Percentiles rank a stretch among this genome's conserved stretches.
Conservation (phyloP, 2,797 vertebrate genomes). For the Gambelia wislizenii region DNA sequence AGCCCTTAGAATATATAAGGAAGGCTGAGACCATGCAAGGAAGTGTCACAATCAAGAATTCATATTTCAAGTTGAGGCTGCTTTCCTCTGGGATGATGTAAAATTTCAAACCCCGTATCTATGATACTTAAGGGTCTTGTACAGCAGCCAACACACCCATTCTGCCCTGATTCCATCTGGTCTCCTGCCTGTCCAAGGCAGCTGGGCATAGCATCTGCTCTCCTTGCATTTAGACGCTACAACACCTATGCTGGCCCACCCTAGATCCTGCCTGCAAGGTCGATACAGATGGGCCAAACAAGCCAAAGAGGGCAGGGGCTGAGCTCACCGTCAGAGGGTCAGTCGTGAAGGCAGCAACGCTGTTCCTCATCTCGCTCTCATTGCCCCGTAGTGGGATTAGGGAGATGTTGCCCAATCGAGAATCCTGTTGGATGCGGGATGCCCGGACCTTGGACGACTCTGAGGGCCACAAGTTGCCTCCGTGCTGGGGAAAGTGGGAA, state of each 20-base stretch:
- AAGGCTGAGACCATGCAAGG: too few species aligned
- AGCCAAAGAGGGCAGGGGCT: neutral
- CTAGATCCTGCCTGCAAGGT: neutral
- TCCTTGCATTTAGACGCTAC: too few species aligned
- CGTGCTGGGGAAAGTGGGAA: conserved; percentile 71
- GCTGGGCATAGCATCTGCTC: too few species aligned
- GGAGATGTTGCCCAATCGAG: conserved; percentile 89
- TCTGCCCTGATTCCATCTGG: too few species aligned
- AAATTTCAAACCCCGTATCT: too few species aligned
- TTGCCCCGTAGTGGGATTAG: conserved; percentile 93
- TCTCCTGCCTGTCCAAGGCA: too few species aligned
- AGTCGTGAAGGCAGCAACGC: conserved; percentile 90
- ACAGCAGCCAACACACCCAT: too few species aligned
- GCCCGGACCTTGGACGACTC: conserved; percentile 77
- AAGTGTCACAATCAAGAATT: too few species aligned
- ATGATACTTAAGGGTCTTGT: too few species aligned
- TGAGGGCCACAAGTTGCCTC: conserved; percentile 87
- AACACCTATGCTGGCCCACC: neutral
- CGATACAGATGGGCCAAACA: rapidly evolving
- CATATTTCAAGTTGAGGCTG: too few species aligned
- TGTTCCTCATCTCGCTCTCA: conserved; percentile 96
- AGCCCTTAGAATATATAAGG: too few species aligned
- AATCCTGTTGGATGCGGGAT: conserved; percentile 78
- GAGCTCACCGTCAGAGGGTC: conserved; percentile 91
- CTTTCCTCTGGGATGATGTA: too few species aligned